Conservation (phyloP, 2,797 vertebrate species). For the Huso huso region DNA sequence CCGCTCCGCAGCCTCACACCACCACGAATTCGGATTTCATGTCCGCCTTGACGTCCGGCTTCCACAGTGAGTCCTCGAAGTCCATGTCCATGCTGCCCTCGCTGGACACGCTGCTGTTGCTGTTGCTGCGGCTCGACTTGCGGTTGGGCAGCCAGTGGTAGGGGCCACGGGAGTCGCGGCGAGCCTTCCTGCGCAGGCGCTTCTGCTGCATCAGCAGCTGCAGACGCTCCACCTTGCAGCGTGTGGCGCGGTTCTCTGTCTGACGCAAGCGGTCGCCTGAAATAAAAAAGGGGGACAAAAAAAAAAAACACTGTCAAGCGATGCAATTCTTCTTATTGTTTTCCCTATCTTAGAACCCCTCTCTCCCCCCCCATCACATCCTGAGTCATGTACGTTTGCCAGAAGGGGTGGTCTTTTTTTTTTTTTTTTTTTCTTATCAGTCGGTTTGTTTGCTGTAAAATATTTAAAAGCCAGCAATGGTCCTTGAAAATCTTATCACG, state of each 20-base stretch:
- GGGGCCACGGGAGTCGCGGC: conserved; percentile 78
- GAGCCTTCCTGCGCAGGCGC: conserved; percentile 84
- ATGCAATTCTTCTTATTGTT: background rate
- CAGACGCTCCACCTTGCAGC: conserved; percentile 93
- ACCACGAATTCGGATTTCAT: conserved; percentile 92
- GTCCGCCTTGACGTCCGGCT: conserved; percentile 92
- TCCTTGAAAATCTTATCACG: conserved; percentile 32
- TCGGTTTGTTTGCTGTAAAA: conserved; percentile 26
- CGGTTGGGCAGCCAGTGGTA: conserved; percentile 91
- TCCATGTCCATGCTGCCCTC: conserved; percentile 89
- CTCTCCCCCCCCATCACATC: too few species aligned
- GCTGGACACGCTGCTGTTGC: conserved; percentile 81
- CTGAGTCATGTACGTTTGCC: too few species aligned
- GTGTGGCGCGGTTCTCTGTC: conserved; percentile 91
- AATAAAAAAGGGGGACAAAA: background rate
- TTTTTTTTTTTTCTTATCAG: conserved; percentile 31
- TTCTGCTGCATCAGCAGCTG: conserved; percentile 97
- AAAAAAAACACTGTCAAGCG: background rate
- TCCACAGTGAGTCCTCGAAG: conserved; percentile 94
- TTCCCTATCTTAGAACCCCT: too few species aligned
- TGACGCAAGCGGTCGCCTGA: conserved; percentile 86
- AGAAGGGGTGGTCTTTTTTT: conserved; percentile 10
- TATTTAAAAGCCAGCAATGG: conserved; percentile 13
- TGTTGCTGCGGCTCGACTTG: conserved; percentile 84
- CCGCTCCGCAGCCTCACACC: conserved; percentile 56